Evolutionary conservation across 2,888 invertebrate species (phyloP).

Genomic region (Drosophila planitibia): DNA sequence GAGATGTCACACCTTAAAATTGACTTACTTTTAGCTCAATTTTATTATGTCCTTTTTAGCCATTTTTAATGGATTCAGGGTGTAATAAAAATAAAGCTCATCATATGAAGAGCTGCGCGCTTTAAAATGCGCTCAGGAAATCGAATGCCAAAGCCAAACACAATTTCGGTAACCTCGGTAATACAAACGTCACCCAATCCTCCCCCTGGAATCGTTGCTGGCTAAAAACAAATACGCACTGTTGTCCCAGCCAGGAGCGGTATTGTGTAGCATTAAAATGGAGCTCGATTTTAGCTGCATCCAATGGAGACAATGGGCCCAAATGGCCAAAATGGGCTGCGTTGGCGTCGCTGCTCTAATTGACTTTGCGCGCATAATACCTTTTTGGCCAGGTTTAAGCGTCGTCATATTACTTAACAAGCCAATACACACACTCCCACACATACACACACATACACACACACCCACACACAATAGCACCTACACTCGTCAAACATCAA

Average conservation of each 20-base stretch:
- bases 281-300: constrained; percentile 5
- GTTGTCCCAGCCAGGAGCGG: not conserved
- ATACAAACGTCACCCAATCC: too few species aligned
- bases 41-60: not conserved
- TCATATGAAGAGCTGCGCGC: constrained; percentile 39
- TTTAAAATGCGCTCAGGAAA: constrained; percentile 53
- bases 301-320: constrained; percentile 12
- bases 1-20: not conserved
- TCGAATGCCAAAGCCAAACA: constrained; percentile 67
- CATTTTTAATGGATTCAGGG: not conserved
- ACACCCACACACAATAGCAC: constrained; percentile 4
- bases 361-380: constrained; percentile 75
- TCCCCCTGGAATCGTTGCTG: too few species aligned
- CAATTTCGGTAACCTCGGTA: constrained; percentile 39
- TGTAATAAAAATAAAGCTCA: constrained; percentile 7
- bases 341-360: constrained; percentile 56
- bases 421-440: constrained; percentile 22
- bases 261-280: constrained; percentile 6
- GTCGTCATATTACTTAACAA: constrained; percentile 77
- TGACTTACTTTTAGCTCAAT: not conserved
- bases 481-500: constrained; percentile 28
- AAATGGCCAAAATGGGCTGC: constrained; percentile 9
- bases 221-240: constrained; percentile 10
- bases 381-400: constrained; percentile 75
- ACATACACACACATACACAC: constrained; percentile 9